phyloP scores from a whole-genome alignment of 2,797 vertebrate genomes.

The Anabas testudineus region DNA sequence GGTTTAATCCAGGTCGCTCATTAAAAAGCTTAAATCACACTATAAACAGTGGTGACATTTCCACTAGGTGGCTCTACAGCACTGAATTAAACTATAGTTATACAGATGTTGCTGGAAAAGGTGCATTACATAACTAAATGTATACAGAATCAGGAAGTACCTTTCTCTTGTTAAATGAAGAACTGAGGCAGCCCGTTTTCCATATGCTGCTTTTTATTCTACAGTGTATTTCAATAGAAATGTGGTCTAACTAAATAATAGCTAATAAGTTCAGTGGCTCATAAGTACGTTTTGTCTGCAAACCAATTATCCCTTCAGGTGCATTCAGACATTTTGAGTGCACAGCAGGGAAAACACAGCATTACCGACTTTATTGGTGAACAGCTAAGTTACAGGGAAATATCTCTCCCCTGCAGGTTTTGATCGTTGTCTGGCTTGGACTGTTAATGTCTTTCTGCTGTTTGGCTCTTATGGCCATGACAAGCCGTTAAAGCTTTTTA shows the following conservation, averaged over 20 bases:
- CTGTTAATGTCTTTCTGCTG: slow-evolving; percentile 28
- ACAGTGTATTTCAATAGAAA: background rate
- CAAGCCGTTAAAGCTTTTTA: slow-evolving; percentile 69
- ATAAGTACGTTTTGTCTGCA: background rate
- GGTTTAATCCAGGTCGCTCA: background rate
- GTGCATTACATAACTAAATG: background rate
- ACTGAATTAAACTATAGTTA: background rate
- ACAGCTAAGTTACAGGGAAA: background rate
- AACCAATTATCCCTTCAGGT: background rate
- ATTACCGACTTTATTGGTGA: background rate
- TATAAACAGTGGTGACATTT: background rate
- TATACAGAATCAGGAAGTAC: background rate
- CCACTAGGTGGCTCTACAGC: slow-evolving; percentile 58
- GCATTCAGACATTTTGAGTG: background rate
- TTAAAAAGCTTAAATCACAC: background rate
- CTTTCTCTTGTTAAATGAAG: background rate
- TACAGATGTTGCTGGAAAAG: background rate
- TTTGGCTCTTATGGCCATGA: slow-evolving; percentile 53
- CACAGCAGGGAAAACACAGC: slow-evolving; percentile 2
- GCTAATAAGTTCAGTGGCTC: background rate
- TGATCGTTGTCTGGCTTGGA: slow-evolving; percentile 30
- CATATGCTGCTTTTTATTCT: background rate
- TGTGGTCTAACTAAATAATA: background rate
- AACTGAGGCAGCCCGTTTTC: background rate
- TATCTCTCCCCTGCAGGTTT: slow-evolving; percentile 6